Evolutionary conservation across 1,140 invertebrate genomes (phyloP), one percentile per base, ranked within the genome.

Genomic region (Ceratoteleas bidentatus): DNA sequence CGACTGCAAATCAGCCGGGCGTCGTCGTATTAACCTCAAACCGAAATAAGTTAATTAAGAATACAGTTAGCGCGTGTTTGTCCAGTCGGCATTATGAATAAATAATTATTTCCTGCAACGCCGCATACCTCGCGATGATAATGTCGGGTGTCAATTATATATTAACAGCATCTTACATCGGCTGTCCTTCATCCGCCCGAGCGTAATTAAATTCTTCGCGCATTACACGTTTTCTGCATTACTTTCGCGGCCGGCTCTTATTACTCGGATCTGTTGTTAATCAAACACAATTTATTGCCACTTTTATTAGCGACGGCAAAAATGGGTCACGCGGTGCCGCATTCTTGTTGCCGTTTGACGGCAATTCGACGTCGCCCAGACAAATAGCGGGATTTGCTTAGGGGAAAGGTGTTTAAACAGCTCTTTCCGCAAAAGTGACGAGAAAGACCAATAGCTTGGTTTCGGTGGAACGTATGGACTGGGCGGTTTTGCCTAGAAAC

Each of bases 51-150:
- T 68, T 61, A 38, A 76, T 68, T 76, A 68, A 68, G 54, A 47
- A 66, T 68, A 68, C 73, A 61, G 73, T 68, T 76, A 68, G 38
- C 10, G 54, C 54, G 10, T 64, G 40, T 74, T 64, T 66, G 14
- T 58, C 58, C 58, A 58, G 45, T 60, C 9, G 24, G n/a, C 16
- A 65, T 65, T 75, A 66, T 66, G 72, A 60, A 66, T 75, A 60
- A 75, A 53, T 66, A 74, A 74, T 58, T 34, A 66, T 66, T 75
- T 75, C 54, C 61, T 66, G 60, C 24, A 53, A n/a, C 13, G 14
- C 2, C 24, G 61, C 62, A 60, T 61, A 50, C 34, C 45, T 56
- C 13, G n/a, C 36, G 50, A 58, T 52, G 43, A 65, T 74, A 74
- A 58, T 58, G 34, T 49, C 14, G 45, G 11, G 60, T 74, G 60